Base-by-base conservation (phyloP, 2,797 vertebrate genomes). In the Parauchenoglanis punctatus region DNA sequence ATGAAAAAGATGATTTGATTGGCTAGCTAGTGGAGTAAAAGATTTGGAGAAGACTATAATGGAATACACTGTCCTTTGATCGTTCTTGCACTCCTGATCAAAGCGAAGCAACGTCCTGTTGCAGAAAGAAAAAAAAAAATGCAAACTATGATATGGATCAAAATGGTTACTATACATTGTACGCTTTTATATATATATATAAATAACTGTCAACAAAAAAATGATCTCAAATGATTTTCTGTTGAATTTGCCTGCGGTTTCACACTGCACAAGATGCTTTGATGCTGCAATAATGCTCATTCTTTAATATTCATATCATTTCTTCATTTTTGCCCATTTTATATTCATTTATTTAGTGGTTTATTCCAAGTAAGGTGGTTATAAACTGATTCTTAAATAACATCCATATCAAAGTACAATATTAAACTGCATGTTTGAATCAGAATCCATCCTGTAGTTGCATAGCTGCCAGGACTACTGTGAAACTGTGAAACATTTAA, bases 81-180 rank as follows among this genome's bases (percentile, higher is more conserved):
- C 28, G 8, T 78, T 56, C 76, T 35, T 78, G 52, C 76, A 35
- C 76, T 78, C 76, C 28, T 78, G 76, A 78, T 78, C 76, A 78
- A 78, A 58, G 76, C 15, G 6, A 77, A 52, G 73, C 49, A 46
- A 56, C 35, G 52, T 78, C 8, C 28, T 58, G 10, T 20, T 78
- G 54, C 49, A 56, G 75, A 78, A 56, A 56, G 7, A 4, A 18
- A 31, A 11, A 28, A 49, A 56, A 54, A 77, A 77, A 54, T 1
- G 13, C 46, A 52, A 54, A 54, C 49, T 25, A 77, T 52, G n/a
- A 76, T 77, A 77, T 31, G 75, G 75, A 35, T 77, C 46, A 54
- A 54, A 3, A 54, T 49, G 40, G 7, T 72, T 49, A 75, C 44
- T n/a, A 75, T 49, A 75, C 1, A 75, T 25, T 72, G 68, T 68